Evolutionary conservation across 2,797 vertebrate genomes (phyloP).

Genomic region (Pogonophryne albipinna): DNA sequence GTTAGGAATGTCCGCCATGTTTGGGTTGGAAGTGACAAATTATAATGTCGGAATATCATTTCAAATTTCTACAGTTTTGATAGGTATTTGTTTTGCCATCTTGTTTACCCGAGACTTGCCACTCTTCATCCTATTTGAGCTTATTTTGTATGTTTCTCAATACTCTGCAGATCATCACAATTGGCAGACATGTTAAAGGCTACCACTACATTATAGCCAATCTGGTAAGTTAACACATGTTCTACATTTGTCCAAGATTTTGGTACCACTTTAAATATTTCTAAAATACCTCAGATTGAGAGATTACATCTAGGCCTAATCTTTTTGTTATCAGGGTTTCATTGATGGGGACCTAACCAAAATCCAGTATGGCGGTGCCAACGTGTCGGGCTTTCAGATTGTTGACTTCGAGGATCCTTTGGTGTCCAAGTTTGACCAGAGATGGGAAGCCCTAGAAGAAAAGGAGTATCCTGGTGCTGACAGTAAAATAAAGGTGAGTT

Average conservation of each 20-base stretch:
- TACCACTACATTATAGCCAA: conserved; percentile 99
- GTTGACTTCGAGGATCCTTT: conserved; percentile 97
- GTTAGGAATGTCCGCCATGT: conserved; percentile 30
- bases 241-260: not conserved
- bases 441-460: conserved; percentile 97
- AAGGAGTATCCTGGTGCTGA: conserved; percentile 99
- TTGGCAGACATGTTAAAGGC: conserved; percentile 98
- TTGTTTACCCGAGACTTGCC: not conserved
- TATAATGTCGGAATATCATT: conserved; percentile 16
- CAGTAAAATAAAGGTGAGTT: conserved; percentile 86
- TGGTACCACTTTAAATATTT: not conserved
- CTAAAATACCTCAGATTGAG: not conserved
- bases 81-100: not conserved
- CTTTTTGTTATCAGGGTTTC: conserved; percentile 89
- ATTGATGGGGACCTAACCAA: conserved; percentile 97
- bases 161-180: conserved; percentile 93
- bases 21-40: conserved; percentile 19
- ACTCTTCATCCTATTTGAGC: not conserved
- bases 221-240: conserved; percentile 87
- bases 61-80: not conserved
- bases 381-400: conserved; percentile 99
- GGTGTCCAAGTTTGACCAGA: conserved; percentile 97
- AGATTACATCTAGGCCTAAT: not conserved
- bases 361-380: conserved; percentile 99
- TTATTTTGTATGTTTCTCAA: conserved; percentile 15